phyloP scores from a whole-genome alignment of 2,113 vertebrate species.

The Charadrius vociferus region DNA sequence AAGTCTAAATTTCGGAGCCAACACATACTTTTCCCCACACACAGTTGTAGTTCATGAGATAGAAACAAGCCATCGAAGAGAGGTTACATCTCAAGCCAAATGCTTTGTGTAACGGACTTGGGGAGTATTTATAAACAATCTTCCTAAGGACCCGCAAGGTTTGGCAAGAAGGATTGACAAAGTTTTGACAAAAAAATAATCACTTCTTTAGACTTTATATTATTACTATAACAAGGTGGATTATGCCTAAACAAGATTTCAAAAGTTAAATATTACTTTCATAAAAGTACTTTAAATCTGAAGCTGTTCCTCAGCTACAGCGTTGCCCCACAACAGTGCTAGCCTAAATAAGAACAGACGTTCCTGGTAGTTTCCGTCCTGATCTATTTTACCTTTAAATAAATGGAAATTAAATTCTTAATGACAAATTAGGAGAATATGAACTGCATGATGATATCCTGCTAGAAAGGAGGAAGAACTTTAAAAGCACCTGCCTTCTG shows the following conservation, averaged over 20 bases:
- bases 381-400: not conserved
- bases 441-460: not conserved
- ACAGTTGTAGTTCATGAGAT: not conserved
- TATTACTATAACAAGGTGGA: not conserved
- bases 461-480: not conserved
- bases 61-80: not conserved
- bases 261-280: not conserved
- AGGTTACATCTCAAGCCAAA: not conserved
- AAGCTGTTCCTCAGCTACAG: not conserved
- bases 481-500: not conserved
- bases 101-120: rapidly evolving
- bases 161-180: not conserved
- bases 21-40: rapidly evolving
- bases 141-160: not conserved
- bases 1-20: not conserved
- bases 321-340: not conserved
- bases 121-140: not conserved
- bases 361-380: not conserved
- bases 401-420: not conserved
- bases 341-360: not conserved
- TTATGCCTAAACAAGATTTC: not conserved
- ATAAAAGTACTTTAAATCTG: not conserved
- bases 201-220: not conserved
- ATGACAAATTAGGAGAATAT: not conserved
- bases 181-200: rapidly evolving